Base-by-base conservation (phyloP, 2,113 vertebrate genomes). In the Phoenicopterus ruber region DNA sequence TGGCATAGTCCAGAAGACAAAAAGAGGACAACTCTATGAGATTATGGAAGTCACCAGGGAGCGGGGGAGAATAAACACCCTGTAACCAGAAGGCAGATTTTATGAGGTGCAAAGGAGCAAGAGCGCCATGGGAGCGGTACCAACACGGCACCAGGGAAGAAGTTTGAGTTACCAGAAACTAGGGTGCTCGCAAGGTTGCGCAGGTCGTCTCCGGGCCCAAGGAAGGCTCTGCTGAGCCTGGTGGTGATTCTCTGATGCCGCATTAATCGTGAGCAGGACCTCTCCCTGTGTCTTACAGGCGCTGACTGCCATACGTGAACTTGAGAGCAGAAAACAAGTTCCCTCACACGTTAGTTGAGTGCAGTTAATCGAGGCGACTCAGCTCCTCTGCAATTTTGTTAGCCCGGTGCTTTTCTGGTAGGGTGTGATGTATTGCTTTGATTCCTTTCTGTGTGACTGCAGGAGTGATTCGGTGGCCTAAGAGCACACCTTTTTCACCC, bases 161-260 rank as follows among this genome's bases (percentile, higher is more conserved):
- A 40, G 14, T 50, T 22, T 13, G n/a, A 66, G 24, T 61, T 61
- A 46, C 20, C 18, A 38, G 36, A 40, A 77, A 19, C 24, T 18
- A 47, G 32, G 32, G 5, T 65, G 62, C 5, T 70, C 3, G 1
- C 32, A 63, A 80, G 32, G 8, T 32, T 66, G 13, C 0, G 0
- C 26, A 42, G 22, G 8, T 47, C 4, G 0, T n/a, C 17, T 46
- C 28, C 1, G 3, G 46, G 40, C 46, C 32, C 32, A 66, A 46
- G 16, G 18, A 61, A 32, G 32, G 4, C 50, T 65, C 49, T 55
- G 20, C n/a, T 61, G n/a, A 49, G 20, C 62, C 49, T 74, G 26
- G 12, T 38, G 38, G 9, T 63, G 28, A 17, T 63, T 54, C 28
- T 79, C 17, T 47, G 38, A 13, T 47, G 10, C 55, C 1, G 0